Evolutionary conservation across 2,888 invertebrate species (phyloP), one percentile per base, ranked within the genome.

Genomic region (Octonoba sinensis): DNA sequence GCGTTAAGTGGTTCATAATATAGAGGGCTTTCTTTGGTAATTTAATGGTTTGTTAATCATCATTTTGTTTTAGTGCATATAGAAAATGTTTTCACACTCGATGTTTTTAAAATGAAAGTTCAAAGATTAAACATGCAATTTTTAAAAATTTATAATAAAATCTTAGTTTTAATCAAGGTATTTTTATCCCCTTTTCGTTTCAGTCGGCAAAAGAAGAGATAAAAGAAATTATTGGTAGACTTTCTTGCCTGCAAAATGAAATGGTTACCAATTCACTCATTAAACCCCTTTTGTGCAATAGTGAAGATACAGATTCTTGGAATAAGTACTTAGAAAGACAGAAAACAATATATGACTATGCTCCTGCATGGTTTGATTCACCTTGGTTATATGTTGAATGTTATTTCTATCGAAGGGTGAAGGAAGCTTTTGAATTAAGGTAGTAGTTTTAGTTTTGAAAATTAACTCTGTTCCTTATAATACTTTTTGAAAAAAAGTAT

Each of bases 351-450:
- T 87, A 88, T 70, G 88, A 87, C 2, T 86, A 85, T 66, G 86
- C 87, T 0, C 89, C 90, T 13, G 89, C 89, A 0, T 93, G 93
- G 91, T 99, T 94, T 87, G 91, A 92, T 16, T 91, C 93, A 44
- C 90, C 92, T 0, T 99, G 97, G 97, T 90, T 99, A 0, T 93
- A 95, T 87, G 92, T 93, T 0, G 99, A 99, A 89, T 96, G 96
- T 87, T 98, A 96, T 88, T 92, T 98, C 89, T 99, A 98, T 90
- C 94, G 91, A 24, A 86, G 88, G 70, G 88, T 91, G 16, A 86
- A 87, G 36, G 89, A 90, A 84, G 92, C 92, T 22, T 93, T 95
- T 87, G 91, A 92, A 85, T 87, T 91, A 6, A 78, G 82, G 83
- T 73, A 74, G 12, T 13, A 27, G 6, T 20, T 67, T 20, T 54